A percentile compares a stretch with the other conserved stretches of the same genome.
phyloP scores from a whole-genome alignment of 2,113 vertebrate genomes.

The Scophthalmus maximus region DNA sequence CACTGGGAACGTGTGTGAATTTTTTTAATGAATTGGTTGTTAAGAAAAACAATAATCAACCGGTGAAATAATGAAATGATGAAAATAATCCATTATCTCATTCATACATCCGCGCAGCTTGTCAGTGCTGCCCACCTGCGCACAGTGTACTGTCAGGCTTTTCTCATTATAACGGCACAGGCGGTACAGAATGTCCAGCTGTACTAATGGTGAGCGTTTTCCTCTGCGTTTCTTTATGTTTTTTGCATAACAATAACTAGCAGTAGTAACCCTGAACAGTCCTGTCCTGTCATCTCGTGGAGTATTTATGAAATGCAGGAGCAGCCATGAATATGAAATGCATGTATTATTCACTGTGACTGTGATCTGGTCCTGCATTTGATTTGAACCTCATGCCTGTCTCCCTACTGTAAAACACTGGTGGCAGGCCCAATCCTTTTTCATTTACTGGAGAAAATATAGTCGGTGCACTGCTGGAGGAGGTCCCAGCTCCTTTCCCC shows the following conservation, averaged over 20 bases:
- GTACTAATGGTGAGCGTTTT: slow-evolving; percentile 8
- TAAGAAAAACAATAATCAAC: not conserved
- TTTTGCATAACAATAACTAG: slow-evolving; percentile 41
- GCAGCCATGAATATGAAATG: slow-evolving; percentile 55
- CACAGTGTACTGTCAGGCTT: slow-evolving; percentile 18
- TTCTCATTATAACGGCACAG: slow-evolving; percentile 21
- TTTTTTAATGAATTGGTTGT: not conserved
- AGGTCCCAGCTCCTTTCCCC: not conserved
- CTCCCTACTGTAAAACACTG: slow-evolving; percentile 46
- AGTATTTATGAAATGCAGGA: slow-evolving; percentile 51
- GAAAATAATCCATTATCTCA: not conserved
- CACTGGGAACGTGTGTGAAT: not conserved
- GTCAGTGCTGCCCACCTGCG: not conserved
- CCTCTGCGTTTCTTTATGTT: slow-evolving; percentile 16
- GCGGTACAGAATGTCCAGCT: slow-evolving; percentile 13
- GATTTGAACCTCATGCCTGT: slow-evolving; percentile 49
- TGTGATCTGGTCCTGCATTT: slow-evolving; percentile 44
- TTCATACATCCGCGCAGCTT: not conserved
- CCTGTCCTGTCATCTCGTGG: slow-evolving; percentile 34
- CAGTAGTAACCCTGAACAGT: slow-evolving; percentile 42
- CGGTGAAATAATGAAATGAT: not conserved
- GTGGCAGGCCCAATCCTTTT: slow-evolving; percentile 56
- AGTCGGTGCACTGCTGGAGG: slow-evolving; percentile 5
- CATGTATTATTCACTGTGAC: slow-evolving; percentile 54
- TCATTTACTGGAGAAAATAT: slow-evolving; percentile 55